A percentile compares a stretch with the other conserved stretches of the same genome.
These are phyloP conservation scores for Chloroceryle aenea DNA, from an alignment of 2,113 vertebrate genomes.

Conservation along the genomic window DNA sequence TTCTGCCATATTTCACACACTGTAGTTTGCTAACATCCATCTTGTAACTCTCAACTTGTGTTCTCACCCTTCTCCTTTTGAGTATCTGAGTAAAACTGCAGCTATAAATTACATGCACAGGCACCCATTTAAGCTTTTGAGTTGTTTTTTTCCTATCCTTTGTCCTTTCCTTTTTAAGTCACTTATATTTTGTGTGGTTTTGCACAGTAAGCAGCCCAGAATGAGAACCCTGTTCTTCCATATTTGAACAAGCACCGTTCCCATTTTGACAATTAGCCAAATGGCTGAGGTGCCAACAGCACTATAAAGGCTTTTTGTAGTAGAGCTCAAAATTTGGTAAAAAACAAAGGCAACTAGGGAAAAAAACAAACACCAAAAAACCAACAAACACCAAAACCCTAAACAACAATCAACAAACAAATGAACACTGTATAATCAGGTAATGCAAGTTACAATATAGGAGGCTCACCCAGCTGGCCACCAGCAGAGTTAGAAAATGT, in stretches of 20 bases:
- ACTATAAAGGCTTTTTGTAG: background rate
- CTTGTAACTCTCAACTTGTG: background rate
- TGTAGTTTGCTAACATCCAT: background rate
- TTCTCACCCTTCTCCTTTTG: background rate
- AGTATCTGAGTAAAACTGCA: background rate
- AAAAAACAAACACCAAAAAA: background rate
- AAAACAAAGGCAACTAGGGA: background rate
- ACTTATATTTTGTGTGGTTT: background rate
- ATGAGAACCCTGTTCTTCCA: background rate
- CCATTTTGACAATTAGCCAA: background rate
- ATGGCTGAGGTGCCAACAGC: background rate
- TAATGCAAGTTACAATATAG: background rate
- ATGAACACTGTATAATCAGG: background rate
- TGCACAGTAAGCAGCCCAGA: background rate
- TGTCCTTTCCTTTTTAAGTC: background rate
- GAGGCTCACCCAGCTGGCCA: background rate
- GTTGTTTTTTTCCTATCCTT: background rate
- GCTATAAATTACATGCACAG: background rate
- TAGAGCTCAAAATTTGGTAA: background rate
- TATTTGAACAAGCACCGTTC: background rate
- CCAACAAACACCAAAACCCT: background rate
- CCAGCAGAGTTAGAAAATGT: background rate
- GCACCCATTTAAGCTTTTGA: background rate
- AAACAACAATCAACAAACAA: background rate
- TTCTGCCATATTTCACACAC: background rate